Evolutionary conservation across 2,113 vertebrate genomes (phyloP).

Genomic region (Hydropotes inermis): DNA sequence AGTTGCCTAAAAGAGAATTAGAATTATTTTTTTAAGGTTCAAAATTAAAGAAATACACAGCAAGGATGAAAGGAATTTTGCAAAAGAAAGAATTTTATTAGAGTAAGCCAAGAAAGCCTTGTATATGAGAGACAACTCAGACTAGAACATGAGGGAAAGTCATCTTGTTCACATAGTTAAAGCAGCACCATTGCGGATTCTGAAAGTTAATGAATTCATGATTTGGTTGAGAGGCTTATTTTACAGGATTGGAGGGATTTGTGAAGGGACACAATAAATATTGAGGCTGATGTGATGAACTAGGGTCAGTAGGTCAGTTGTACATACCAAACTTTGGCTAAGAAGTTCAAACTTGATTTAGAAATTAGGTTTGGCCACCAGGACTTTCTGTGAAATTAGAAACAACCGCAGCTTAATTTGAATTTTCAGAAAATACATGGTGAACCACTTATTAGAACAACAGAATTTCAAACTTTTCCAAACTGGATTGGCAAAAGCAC

Average conservation of each 20-base stretch:
- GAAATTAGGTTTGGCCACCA: neutral
- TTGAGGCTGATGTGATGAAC: neutral
- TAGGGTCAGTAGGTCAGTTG: neutral
- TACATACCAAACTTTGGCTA: neutral
- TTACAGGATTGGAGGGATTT: neutral
- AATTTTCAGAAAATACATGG: slow-evolving; percentile 47
- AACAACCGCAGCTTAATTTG: slow-evolving; percentile 17
- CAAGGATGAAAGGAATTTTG: neutral
- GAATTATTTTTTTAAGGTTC: neutral
- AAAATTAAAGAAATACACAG: slow-evolving; percentile 10
- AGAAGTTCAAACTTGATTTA: neutral
- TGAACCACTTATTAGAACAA: slow-evolving; percentile 5
- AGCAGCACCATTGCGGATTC: neutral
- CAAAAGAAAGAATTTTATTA: neutral
- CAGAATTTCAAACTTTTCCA: slow-evolving; percentile 36
- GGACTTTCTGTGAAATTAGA: neutral
- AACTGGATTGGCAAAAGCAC: slow-evolving; percentile 20
- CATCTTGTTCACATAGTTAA: neutral
- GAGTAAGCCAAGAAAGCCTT: neutral
- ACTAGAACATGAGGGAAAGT: neutral
- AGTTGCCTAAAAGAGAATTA: neutral
- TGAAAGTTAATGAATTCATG: neutral
- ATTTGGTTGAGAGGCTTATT: neutral
- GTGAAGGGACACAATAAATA: neutral
- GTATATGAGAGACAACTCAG: neutral